Base-by-base conservation (phyloP, 2,888 invertebrate species). In the Apotomis turbidana region DNA sequence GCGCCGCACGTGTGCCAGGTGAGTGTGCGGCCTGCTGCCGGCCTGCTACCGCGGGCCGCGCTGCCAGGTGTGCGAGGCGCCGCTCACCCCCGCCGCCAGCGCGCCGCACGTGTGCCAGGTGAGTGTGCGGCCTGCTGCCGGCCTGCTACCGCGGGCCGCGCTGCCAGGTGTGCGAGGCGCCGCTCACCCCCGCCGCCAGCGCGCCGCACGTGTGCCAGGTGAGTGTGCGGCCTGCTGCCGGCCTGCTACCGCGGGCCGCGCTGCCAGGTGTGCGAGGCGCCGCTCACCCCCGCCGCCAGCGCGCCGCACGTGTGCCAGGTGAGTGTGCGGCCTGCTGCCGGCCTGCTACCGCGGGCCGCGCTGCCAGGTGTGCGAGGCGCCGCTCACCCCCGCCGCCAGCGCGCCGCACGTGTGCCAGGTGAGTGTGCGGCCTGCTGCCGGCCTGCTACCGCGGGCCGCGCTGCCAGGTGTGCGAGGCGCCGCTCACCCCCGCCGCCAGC, bases 11-110 rank as follows among this genome's bases (percentile, higher is more conserved):
- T 78, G 0, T 92, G 91, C 63, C 89, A 88, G 68, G 68, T 68
- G 36, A 62, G 62, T n/a, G 78, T 90, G 90, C 0, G 68, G 79
- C 0, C 76, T 83, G 78, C 72, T 73, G n/a, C n/a, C n/a, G n/a
- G n/a, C n/a, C n/a, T n/a, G n/a, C n/a, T n/a, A n/a, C n/a, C n/a
- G n/a, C n/a, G n/a, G n/a, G n/a, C n/a, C n/a, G 0, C 79, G 89
- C 0, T 94, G 93, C 27, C 93, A 93, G 74, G 93, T 93, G 0
- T 93, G 93, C 77, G 93, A 93, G 84, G 88, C 89, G 13, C 86
- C 87, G 0, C 78, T 92, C 3, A 79, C 79, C 0, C 83, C 81
- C 0, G 79, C 79, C 0, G 73, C 70, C 0, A 63, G 74, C 0
- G 74, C 78, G 0, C 84, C 88, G 0, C 85, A 82, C 51, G 70